A percentile compares a stretch with the other conserved stretches of the same genome.
phyloP scores from a whole-genome alignment of 2,888 invertebrate species.

The Idaea straminata region DNA sequence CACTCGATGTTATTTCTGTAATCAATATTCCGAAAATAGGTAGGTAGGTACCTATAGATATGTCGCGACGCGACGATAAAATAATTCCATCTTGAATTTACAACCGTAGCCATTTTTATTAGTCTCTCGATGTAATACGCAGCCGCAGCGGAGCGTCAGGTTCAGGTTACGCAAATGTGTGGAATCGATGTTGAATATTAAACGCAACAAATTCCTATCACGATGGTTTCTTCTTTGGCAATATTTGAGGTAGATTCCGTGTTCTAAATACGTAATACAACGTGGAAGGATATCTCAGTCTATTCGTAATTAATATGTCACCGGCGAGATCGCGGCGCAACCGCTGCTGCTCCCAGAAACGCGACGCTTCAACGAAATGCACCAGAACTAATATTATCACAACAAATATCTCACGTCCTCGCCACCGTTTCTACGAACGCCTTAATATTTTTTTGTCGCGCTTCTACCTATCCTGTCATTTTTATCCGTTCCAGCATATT shows the following conservation, averaged over 20 bases:
- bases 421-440: constrained; percentile 61
- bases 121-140: constrained; percentile 23
- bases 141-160: constrained; percentile 30
- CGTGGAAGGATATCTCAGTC: constrained; percentile 44
- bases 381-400: constrained; percentile 69
- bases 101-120: constrained; percentile 36
- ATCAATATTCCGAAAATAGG: constrained; percentile 17
- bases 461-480: constrained; percentile 48
- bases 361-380: constrained; percentile 59
- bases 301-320: constrained; percentile 66
- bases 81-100: constrained; percentile 18
- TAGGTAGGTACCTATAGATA: constrained; percentile 9
- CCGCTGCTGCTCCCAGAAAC: constrained; percentile 39
- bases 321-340: constrained; percentile 24
- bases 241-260: constrained; percentile 30
- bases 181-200: constrained; percentile 35
- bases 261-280: constrained; percentile 38
- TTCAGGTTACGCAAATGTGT: constrained; percentile 37
- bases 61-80: constrained; percentile 11
- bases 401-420: constrained; percentile 66
- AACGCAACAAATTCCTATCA: constrained; percentile 39
- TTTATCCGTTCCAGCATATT: constrained; percentile 51
- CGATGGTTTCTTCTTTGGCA: constrained; percentile 26
- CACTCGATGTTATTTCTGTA: constrained; percentile 7
- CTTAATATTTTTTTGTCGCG: constrained; percentile 42